These are phyloP conservation scores for Ectropis crepuscularia DNA, from an alignment of 2,888 invertebrate species.

Conservation along the genomic window DNA sequence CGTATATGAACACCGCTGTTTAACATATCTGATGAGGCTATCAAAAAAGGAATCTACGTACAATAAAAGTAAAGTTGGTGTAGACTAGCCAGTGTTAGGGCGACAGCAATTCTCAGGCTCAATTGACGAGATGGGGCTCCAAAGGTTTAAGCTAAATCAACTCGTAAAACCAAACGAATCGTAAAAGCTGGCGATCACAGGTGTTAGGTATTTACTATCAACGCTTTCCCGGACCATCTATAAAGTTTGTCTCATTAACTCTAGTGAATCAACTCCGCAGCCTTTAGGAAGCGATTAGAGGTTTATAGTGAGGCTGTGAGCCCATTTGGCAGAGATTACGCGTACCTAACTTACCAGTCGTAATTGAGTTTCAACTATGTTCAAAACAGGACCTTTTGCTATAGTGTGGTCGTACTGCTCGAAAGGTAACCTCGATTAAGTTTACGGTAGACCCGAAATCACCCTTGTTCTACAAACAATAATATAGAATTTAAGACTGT, in stretches of 20 bases:
- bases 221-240: not conserved
- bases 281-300: slow-evolving; percentile 34
- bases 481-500: not conserved
- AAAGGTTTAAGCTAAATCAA: not conserved
- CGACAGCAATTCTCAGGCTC: no score
- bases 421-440: not conserved
- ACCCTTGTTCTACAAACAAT: not conserved
- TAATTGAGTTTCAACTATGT: slow-evolving; percentile 38
- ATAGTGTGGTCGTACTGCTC: slow-evolving; percentile 34
- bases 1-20: no score
- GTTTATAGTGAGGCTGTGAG: slow-evolving; percentile 34
- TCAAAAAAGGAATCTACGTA: no score
- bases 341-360: slow-evolving; percentile 27
- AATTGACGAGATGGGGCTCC: not conserved
- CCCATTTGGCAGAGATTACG: slow-evolving; percentile 34
- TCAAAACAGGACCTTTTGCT: slow-evolving; percentile 16
- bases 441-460: not conserved
- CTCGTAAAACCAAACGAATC: slow-evolving; percentile 3
- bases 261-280: slow-evolving; percentile 18
- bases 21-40: no score
- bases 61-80: no score
- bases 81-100: no score
- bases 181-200: slow-evolving; percentile 1
- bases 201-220: slow-evolving; percentile 9
- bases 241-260: slow-evolving; percentile 29